Base-by-base conservation (phyloP, 2,888 invertebrate genomes). In the Pollenia griseotomentosa region DNA sequence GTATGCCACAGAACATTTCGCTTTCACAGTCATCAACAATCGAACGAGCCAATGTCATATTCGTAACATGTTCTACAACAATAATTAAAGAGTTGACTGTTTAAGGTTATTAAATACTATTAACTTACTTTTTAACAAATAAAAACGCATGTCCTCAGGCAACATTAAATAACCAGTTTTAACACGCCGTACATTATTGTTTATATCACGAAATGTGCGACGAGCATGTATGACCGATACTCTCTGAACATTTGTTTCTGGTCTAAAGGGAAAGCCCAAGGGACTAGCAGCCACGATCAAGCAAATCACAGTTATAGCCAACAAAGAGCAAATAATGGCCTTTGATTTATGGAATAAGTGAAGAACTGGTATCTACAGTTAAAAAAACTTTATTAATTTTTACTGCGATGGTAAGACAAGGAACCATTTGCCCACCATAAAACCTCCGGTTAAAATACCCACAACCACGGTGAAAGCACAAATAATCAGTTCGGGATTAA, bases 181-280 rank as follows among this genome's bases (percentile, higher is more conserved):
- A 23, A 92, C 89, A 57, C 92, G 91, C 6, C 92, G 91, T 9
- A 94, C 90, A 33, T 90, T 90, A 44, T 92, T 89, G 63, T 90
- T 89, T 53, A 89, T 88, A 88, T 94, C 92, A 83, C 94, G 93
- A 88, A 94, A 94, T 46, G 91, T 93, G 63, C 95, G 93, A 81
- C 93, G 92, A 2, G 94, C 91, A 87, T 95, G 95, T 94, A 94
- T 90, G 9, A 95, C 92, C 7, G 94, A 92, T 59, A 94, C 93
- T 23, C 95, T 92, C 90, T 95, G 94, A 2, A 95, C 94, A 61
- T 93, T 92, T 3, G 93, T 93, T 81, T 94, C 93, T 3, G 93
- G 94, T 44, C 94, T 93, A 90, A 94, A 96, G 19, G 95, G 95
- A 88, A 95, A 95, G 1, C 95, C 95, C 14, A 95, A 89, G 1